Percentiles rank a stretch among this genome's conserved stretches.
These are phyloP conservation scores for Sicus ferrugineus DNA, from an alignment of 2,888 invertebrate species.

Conservation along the genomic window DNA sequence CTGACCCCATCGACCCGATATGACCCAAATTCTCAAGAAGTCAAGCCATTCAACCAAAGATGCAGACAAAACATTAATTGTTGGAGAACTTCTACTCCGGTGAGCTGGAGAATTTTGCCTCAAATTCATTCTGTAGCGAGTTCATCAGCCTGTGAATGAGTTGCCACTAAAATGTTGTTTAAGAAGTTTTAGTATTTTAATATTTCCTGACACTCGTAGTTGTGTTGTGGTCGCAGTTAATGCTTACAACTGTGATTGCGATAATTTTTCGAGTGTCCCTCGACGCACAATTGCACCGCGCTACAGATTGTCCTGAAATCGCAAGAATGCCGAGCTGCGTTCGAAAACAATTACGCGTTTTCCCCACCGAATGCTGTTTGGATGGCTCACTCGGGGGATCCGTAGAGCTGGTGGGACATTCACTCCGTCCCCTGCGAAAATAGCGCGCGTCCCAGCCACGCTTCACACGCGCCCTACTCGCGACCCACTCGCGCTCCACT, in stretches of 20 bases:
- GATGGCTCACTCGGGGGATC: constrained; percentile 8
- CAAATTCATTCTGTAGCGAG: too few relatives aligned
- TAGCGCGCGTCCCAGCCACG: too few relatives aligned
- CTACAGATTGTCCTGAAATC: constrained; percentile 11
- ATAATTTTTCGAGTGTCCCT: constrained; percentile 15
- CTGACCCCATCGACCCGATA: too few relatives aligned
- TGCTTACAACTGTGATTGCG: too few relatives aligned
- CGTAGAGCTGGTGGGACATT: neutral
- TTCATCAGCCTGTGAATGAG: neutral
- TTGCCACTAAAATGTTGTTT: neutral
- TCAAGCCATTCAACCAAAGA: too few relatives aligned
- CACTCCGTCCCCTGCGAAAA: neutral
- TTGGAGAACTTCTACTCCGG: too few relatives aligned
- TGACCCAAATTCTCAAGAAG: too few relatives aligned
- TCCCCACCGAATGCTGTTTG: constrained; percentile 23
- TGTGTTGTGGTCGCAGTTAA: too few relatives aligned
- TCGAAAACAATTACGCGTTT: constrained; percentile 31
- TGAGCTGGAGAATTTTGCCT: too few relatives aligned
- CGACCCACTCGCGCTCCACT: neutral
- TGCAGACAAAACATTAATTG: too few relatives aligned
- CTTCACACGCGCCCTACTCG: too few relatives aligned
- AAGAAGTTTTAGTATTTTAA: neutral
- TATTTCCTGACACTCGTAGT: neutral
- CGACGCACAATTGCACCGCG: neutral
- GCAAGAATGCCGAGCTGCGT: constrained; percentile 19